These are phyloP conservation scores for Bombylius discolor DNA, from an alignment of 2,888 invertebrate species.

Conservation along the genomic window DNA sequence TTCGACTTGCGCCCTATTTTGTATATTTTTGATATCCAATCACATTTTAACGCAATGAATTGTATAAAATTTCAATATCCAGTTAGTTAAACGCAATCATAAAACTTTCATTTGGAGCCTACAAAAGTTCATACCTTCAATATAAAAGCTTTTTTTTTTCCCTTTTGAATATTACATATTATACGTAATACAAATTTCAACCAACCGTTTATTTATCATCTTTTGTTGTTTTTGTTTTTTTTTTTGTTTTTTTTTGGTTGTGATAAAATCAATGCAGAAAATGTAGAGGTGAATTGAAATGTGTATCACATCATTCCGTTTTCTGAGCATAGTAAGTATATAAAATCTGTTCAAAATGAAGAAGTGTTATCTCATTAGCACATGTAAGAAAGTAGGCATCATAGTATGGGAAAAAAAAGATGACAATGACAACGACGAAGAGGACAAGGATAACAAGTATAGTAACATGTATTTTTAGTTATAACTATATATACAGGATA, in stretches of 20 bases:
- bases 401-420: too few species aligned
- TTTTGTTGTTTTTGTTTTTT: too few species aligned
- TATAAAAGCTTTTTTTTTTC: not conserved
- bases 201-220: too few species aligned
- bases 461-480: too few species aligned
- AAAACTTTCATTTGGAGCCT: not conserved
- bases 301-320: too few species aligned
- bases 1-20: not conserved
- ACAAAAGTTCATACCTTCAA: not conserved
- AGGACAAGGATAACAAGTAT: too few species aligned
- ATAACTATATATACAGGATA: not conserved
- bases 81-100: not conserved
- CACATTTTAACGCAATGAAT: not conserved
- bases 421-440: too few species aligned
- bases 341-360: not conserved
- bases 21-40: not conserved
- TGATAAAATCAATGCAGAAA: too few species aligned
- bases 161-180: not conserved
- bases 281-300: too few species aligned
- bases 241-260: too few species aligned
- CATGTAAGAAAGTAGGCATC: not conserved
- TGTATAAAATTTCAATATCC: constrained; percentile 1
- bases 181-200: not conserved
- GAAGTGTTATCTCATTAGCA: not conserved
- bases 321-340: too few species aligned